These are phyloP conservation scores for Oenanthe oenanthe DNA, from an alignment of 2,113 vertebrate species.

Conservation along the genomic window DNA sequence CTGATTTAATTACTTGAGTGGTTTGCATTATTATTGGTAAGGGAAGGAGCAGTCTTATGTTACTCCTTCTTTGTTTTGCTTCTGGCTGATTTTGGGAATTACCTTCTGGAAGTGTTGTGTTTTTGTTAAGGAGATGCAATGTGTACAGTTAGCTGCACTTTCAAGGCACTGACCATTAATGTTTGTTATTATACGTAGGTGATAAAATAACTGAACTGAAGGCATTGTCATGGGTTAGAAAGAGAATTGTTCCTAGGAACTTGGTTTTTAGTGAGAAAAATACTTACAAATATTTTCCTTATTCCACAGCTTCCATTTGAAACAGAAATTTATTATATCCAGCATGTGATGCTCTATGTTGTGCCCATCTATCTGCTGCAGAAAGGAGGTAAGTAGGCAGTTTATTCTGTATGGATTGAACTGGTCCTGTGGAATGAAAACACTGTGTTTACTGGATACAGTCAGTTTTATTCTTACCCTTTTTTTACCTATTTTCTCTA, in stretches of 20 bases:
- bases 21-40: background rate
- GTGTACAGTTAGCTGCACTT: background rate
- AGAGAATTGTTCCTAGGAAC: background rate
- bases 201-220: background rate
- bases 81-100: background rate
- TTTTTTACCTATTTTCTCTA: background rate
- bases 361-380: slow-evolving; percentile 94
- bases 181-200: background rate
- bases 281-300: slow-evolving; percentile 45
- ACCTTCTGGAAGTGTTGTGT: background rate
- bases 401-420: background rate
- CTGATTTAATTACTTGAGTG: background rate
- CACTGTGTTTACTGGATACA: background rate
- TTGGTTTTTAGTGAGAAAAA: background rate
- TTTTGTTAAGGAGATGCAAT: background rate
- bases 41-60: background rate
- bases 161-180: background rate
- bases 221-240: background rate
- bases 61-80: background rate
- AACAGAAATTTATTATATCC: slow-evolving; percentile 96
- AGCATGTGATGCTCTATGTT: slow-evolving; percentile 95
- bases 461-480: background rate
- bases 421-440: background rate
- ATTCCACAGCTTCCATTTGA: slow-evolving; percentile 92
- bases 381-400: slow-evolving; percentile 89